Base-by-base conservation (phyloP, 2,888 invertebrate genomes). In the Idaea straminata region DNA sequence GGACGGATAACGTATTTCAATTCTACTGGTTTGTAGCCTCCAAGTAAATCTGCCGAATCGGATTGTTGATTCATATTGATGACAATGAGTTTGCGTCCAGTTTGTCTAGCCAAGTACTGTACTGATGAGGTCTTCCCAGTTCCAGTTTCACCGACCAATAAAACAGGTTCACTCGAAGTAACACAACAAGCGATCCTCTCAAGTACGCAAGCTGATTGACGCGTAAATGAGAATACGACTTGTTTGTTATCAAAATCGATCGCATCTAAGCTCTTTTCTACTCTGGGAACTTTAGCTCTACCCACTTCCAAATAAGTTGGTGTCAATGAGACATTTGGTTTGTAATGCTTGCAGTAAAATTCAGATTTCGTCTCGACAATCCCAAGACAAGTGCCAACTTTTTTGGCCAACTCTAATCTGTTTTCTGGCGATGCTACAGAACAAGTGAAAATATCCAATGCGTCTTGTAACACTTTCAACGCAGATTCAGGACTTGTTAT, bases 11-110 rank as follows among this genome's bases (percentile, higher is more conserved):
- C 94, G 77, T 96, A 96, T 79, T 96, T 96, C 13, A 99, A 86
- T 83, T 99, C 98, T 0, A 99, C 97, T 0, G 99, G 99, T 86
- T 99, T 99, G 83, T 97, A 98, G 70, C 99, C 99, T 66, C 99
- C 99, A 0, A 99, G 94, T 58, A 99, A 94, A 91, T 99, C 99
- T 0, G 98, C 96, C 7, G 97, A 97, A 88, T 99, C 99, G 61
- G 98, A 99, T 83, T 99, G 99, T 82, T 99, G 99, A 83, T 99
- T 99, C 97, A 99, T 97, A 83, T 99, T 99, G 35, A 99, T 97
- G 0, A 99, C 99, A 38, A 97, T 94, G 38, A 99, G 92, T 80
- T 96, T 97, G 74, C 97, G 96, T 0, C 97, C 96, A 0, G 97
- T 95, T 72, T 96, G 95, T 69, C 95, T 94, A 0, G 99, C 97